Conservation (phyloP, 2,888 invertebrate species). For the Fragum fragum region DNA sequence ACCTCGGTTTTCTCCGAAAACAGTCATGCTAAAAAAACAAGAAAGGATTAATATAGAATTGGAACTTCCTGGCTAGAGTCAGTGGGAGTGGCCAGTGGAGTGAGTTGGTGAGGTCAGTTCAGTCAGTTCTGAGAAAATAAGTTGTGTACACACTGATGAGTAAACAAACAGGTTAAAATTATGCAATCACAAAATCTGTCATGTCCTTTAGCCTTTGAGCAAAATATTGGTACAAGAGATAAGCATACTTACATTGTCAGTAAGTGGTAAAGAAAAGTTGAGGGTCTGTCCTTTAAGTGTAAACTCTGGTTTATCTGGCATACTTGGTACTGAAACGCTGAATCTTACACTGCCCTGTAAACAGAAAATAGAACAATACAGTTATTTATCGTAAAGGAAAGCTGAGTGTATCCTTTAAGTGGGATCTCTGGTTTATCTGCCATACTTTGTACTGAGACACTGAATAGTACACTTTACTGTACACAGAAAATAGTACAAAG, state of each 20-base stretch:
- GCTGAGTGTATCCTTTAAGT: constrained; percentile 94
- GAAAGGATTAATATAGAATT: no score
- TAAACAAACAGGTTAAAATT: no score
- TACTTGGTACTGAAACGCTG: constrained; percentile 93
- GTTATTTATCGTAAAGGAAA: constrained; percentile 90
- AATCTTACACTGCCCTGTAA: constrained; percentile 92
- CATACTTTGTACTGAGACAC: constrained; percentile 93
- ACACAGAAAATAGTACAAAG: constrained; percentile 43
- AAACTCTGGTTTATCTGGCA: constrained; percentile 97
- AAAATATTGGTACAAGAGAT: no score
- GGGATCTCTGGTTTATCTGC: constrained; percentile 98
- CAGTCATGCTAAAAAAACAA: no score
- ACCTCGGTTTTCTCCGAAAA: no score
- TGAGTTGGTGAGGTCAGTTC: no score
- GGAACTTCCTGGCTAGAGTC: no score
- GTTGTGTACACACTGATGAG: no score
- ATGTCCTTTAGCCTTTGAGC: no score
- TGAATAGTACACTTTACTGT: constrained; percentile 93
- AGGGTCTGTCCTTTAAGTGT: constrained; percentile 96
- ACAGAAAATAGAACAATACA: neutral
- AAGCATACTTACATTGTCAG: constrained; percentile 89
- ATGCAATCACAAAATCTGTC: no score
- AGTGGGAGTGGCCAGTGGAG: no score
- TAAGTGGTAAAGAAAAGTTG: constrained; percentile 92
- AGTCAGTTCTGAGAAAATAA: no score